phyloP scores from a whole-genome alignment of 1,140 invertebrate species.

The Tetragonula clypearis region DNA sequence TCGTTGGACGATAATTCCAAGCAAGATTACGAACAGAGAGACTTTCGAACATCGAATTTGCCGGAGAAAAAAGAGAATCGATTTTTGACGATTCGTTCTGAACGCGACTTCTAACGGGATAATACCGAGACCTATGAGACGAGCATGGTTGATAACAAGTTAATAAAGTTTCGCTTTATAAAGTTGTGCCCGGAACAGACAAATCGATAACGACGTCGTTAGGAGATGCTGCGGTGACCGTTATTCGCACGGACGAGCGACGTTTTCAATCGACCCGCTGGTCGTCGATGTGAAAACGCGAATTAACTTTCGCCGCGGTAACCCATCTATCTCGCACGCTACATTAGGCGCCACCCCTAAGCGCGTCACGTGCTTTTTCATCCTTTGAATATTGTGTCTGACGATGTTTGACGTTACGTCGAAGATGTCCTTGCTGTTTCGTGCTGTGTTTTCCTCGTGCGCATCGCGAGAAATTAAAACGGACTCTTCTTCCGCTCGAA shows the following conservation, averaged over 20 bases:
- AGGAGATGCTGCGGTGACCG: slow-evolving; percentile 62
- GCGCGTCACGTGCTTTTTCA: slow-evolving; percentile 66
- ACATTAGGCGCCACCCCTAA: slow-evolving; percentile 67
- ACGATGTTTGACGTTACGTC: slow-evolving; percentile 64
- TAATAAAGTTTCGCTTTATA: slow-evolving; percentile 54
- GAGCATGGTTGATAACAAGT: slow-evolving; percentile 7
- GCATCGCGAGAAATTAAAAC: neutral
- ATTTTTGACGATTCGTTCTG: neutral
- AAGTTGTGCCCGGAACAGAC: slow-evolving; percentile 37
- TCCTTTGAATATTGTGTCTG: slow-evolving; percentile 70
- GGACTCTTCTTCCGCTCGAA: neutral
- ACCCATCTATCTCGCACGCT: slow-evolving; percentile 72
- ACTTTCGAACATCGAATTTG: neutral
- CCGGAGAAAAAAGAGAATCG: neutral
- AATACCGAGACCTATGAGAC: neutral
- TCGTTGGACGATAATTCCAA: neutral
- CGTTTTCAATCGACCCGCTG: slow-evolving; percentile 68
- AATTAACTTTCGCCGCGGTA: slow-evolving; percentile 69
- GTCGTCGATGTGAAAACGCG: slow-evolving; percentile 68
- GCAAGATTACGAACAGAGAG: neutral
- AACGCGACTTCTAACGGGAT: neutral
- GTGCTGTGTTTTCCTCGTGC: neutral
- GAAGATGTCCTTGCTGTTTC: slow-evolving; percentile 50
- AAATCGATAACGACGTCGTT: slow-evolving; percentile 70
- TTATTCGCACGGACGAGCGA: slow-evolving; percentile 61